Percentiles rank a stretch among this genome's conserved stretches.
These are phyloP conservation scores for Acanthosepion pharaonis DNA, from an alignment of 2,888 invertebrate species.

Conservation along the genomic window DNA sequence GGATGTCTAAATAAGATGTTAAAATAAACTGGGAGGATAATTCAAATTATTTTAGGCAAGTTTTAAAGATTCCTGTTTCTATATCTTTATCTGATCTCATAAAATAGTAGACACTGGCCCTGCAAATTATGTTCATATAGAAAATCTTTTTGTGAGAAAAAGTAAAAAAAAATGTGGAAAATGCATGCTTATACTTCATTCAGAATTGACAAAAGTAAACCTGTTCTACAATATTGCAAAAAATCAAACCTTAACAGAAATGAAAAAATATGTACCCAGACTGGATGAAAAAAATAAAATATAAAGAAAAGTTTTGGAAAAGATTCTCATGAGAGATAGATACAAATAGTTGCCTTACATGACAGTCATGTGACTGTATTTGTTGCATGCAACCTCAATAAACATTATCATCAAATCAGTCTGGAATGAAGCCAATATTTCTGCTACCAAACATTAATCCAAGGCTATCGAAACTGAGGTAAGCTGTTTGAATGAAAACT, in stretches of 20 bases:
- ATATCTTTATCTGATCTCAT: too few species aligned
- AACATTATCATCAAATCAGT: background rate
- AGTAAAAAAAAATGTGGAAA: too few species aligned
- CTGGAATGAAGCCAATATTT: background rate
- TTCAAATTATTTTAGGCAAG: too few species aligned
- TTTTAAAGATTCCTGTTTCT: too few species aligned
- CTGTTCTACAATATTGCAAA: too few species aligned
- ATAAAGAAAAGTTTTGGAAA: background rate
- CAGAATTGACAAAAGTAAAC: background rate
- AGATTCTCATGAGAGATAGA: background rate
- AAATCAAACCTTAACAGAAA: background rate
- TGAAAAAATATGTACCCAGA: background rate
- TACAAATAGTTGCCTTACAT: background rate
- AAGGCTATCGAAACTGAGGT: background rate
- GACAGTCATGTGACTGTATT: background rate
- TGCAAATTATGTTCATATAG: too few species aligned
- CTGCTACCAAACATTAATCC: background rate
- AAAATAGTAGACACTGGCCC: too few species aligned
- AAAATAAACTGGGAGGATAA: too few species aligned
- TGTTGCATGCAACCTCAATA: background rate
- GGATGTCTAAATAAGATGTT: too few species aligned
- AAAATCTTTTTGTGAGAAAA: too few species aligned
- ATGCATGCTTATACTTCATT: background rate
- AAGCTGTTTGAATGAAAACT: constrained; percentile 16
- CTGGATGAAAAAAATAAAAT: background rate